Evolutionary conservation across 2,113 vertebrate genomes (phyloP).

Genomic region (Ardeotis arabs): DNA sequence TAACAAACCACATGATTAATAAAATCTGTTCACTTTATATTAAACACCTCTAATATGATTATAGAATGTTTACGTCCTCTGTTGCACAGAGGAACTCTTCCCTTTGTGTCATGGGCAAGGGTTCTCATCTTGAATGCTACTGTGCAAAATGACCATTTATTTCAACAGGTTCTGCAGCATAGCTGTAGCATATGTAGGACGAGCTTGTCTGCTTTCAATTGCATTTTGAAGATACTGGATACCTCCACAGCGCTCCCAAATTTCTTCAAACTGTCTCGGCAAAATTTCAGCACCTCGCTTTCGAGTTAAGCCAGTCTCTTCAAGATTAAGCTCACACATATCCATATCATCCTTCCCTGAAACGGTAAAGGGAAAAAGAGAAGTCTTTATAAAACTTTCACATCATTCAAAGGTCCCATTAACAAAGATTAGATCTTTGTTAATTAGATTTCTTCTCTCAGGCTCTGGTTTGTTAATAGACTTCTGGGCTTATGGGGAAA

Average conservation of each 20-base stretch:
- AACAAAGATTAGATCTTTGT: not conserved
- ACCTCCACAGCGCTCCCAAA: conserved; percentile 97
- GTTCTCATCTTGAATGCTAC: not conserved
- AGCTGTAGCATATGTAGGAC: conserved; percentile 94
- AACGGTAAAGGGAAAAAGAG: not conserved
- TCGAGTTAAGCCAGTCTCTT: conserved; percentile 94
- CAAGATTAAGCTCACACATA: conserved; percentile 98
- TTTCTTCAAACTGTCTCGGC: conserved; percentile 93
- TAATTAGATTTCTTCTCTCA: not conserved
- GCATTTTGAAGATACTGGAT: conserved; percentile 91
- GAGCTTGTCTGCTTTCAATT: conserved; percentile 90
- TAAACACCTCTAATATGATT: conserved; percentile 70
- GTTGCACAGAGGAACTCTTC: conserved; percentile 63
- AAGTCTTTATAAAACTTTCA: not conserved
- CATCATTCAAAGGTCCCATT: not conserved
- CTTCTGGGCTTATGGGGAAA: not conserved
- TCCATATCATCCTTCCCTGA: conserved; percentile 98
- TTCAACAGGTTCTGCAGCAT: conserved; percentile 92
- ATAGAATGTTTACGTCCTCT: conserved; percentile 39
- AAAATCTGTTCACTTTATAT: conserved; percentile 74
- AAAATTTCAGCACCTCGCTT: conserved; percentile 96
- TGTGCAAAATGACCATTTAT: conserved; percentile 50
- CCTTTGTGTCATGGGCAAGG: conserved; percentile 52
- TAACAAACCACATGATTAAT: conserved; percentile 72
- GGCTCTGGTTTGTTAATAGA: not conserved